Evolutionary conservation across 2,888 invertebrate genomes (phyloP).

Genomic region (Amiota minor): DNA sequence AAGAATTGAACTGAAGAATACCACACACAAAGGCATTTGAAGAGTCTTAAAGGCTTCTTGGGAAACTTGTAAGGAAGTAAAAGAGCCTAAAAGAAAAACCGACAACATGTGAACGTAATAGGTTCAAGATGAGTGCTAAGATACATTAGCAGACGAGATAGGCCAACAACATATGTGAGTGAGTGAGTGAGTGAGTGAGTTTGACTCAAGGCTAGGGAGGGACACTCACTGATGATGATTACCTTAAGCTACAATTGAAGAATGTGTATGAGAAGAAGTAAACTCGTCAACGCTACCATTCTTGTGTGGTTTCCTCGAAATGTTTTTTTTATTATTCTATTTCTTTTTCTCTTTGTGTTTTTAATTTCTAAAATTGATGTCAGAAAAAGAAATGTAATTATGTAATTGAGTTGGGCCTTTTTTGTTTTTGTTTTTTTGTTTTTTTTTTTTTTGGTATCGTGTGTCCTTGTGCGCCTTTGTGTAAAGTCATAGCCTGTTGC

Average conservation of each 20-base stretch:
- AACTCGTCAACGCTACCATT: background rate
- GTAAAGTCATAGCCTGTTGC: background rate
- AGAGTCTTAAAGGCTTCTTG: background rate
- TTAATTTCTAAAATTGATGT: background rate
- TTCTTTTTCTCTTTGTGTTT: background rate
- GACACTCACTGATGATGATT: too few relatives aligned
- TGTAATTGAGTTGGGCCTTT: constrained; percentile 28
- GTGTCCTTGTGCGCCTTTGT: constrained; percentile 2
- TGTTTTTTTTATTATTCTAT: constrained; percentile 3
- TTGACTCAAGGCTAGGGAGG: too few relatives aligned
- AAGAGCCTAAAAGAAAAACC: background rate
- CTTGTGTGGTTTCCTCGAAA: constrained; percentile 17
- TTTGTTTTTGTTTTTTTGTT: too few relatives aligned
- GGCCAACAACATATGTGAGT: constrained; percentile 10
- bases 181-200: too few relatives aligned
- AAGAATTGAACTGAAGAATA: background rate
- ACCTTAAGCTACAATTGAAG: too few relatives aligned
- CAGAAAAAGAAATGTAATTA: constrained; percentile 18
- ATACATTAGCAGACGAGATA: background rate
- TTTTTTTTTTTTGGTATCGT: background rate
- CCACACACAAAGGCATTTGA: constrained; percentile 15
- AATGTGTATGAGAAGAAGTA: background rate
- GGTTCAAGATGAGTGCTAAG: background rate
- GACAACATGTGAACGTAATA: constrained; percentile 23
- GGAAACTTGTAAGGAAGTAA: background rate